These are phyloP conservation scores for Melanocharis versteri DNA, from an alignment of 2,113 vertebrate genomes.

Conservation along the genomic window DNA sequence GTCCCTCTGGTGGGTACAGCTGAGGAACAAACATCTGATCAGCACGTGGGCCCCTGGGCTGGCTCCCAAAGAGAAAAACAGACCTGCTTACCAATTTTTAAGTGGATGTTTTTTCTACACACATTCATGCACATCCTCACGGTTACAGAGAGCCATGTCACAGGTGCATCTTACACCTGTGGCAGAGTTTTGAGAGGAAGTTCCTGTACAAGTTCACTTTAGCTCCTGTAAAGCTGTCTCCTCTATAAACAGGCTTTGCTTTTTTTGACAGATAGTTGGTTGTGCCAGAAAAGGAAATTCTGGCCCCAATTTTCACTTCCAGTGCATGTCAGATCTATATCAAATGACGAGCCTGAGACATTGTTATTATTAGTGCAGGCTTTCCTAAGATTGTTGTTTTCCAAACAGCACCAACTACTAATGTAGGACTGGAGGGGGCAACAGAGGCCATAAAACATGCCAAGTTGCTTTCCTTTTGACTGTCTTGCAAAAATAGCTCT, in stretches of 20 bases:
- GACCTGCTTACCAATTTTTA: not conserved
- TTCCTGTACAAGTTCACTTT: not conserved
- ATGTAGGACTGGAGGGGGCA: constrained; percentile 61
- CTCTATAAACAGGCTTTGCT: not conserved
- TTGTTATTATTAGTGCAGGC: not conserved
- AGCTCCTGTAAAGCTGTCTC: not conserved
- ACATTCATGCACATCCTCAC: accelerated
- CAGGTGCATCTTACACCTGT: not conserved
- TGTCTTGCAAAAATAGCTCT: not conserved
- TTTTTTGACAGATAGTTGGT: not conserved
- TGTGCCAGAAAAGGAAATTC: not conserved
- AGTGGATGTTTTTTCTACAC: not conserved
- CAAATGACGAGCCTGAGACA: not conserved
- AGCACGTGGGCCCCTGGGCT: not conserved
- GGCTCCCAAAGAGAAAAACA: not conserved
- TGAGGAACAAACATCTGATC: not conserved
- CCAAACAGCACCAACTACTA: constrained; percentile 12
- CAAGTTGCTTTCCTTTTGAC: not conserved
- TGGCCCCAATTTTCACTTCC: not conserved
- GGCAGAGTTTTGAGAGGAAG: not conserved
- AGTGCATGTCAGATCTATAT: not conserved
- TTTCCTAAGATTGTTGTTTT: not conserved
- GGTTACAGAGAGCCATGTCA: not conserved
- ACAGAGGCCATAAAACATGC: constrained; percentile 54
- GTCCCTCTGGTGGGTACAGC: not conserved